phyloP scores from a whole-genome alignment of 2,797 vertebrate genomes.

The Otus scops region DNA sequence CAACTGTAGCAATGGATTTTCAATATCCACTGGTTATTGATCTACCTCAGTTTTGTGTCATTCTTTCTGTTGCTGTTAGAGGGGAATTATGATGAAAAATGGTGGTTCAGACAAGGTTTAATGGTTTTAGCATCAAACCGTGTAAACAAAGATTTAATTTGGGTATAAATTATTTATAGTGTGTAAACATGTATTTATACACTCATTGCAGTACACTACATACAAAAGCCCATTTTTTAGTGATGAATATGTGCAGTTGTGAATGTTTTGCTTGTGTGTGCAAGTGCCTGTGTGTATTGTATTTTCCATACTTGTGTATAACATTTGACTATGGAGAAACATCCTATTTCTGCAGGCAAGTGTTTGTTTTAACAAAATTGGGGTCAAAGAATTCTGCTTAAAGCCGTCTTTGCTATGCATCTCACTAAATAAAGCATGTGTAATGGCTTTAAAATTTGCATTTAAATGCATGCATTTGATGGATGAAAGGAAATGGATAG shows the following conservation, averaged over 20 bases:
- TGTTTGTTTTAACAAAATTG: not conserved
- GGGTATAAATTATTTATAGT: not conserved
- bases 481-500: not conserved
- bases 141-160: not conserved
- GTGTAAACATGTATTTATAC: not conserved
- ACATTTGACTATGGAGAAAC: not conserved
- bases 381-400: not conserved
- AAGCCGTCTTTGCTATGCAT: not conserved
- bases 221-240: not conserved
- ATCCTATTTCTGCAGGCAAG: not conserved
- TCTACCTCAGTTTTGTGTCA: not conserved
- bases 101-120: not conserved
- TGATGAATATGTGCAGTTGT: not conserved
- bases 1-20: not conserved
- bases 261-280: not conserved
- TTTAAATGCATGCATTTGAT: not conserved
- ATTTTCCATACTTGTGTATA: not conserved
- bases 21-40: not conserved
- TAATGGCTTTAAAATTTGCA: not conserved
- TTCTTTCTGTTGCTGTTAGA: not conserved
- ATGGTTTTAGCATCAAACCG: not conserved
- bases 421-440: not conserved
- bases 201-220: not conserved
- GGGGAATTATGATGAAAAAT: not conserved
- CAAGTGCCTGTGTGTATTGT: not conserved